These are phyloP conservation scores for Scomber colias DNA, from an alignment of 2,113 vertebrate genomes.

Conservation along the genomic window DNA sequence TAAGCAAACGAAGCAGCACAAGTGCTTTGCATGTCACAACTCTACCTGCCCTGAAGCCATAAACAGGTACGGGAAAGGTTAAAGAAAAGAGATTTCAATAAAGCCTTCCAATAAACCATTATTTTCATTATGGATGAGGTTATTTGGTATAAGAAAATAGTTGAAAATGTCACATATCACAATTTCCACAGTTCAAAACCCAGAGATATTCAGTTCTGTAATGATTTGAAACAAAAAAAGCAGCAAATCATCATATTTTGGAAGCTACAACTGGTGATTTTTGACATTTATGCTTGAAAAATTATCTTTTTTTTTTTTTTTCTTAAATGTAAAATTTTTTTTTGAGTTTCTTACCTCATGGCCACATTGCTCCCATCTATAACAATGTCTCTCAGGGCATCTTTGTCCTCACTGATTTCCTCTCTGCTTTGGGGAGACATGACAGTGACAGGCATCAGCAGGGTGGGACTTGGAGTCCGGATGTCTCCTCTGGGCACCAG, in stretches of 20 bases:
- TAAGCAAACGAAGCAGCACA: neutral
- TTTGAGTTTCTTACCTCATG: constrained; percentile 88
- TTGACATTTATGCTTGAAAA: neutral
- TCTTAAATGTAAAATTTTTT: neutral
- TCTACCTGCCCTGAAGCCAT: neutral
- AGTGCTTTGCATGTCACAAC: neutral
- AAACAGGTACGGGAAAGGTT: too few species aligned
- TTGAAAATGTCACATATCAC: too few species aligned
- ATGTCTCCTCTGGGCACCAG: constrained; percentile 79
- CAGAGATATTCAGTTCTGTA: too few species aligned
- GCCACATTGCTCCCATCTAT: constrained; percentile 98
- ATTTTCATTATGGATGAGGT: too few species aligned
- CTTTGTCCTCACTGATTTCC: constrained; percentile 62
- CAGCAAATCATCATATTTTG: neutral
- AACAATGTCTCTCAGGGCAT: constrained; percentile 89
- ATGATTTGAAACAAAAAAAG: too few species aligned
- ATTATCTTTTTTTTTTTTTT: neutral
- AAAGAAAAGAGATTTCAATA: too few species aligned
- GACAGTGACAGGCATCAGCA: constrained; percentile 37
- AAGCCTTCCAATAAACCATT: too few species aligned
- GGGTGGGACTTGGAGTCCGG: constrained; percentile 39
- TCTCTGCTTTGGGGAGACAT: constrained; percentile 64
- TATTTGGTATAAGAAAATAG: too few species aligned
- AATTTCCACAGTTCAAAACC: too few species aligned
- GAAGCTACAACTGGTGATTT: too few species aligned